phyloP scores from a whole-genome alignment of 2,113 vertebrate species.

The Grallaria varia region DNA sequence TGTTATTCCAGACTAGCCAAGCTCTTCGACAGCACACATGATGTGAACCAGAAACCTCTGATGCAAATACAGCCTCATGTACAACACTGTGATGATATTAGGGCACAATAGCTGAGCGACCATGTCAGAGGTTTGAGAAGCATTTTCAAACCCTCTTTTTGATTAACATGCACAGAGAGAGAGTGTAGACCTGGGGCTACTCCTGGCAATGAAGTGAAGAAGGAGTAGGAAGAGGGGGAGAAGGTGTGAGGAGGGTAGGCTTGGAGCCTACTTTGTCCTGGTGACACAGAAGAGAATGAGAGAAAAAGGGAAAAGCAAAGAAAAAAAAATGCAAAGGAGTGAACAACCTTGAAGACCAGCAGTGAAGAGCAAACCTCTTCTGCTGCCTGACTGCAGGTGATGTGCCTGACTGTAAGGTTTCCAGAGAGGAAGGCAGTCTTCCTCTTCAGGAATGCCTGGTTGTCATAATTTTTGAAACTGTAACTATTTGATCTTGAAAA shows the following conservation, averaged over 20 bases:
- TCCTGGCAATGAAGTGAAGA: neutral
- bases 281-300: neutral
- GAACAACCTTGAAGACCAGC: neutral
- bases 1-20: neutral
- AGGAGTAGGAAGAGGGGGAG: neutral
- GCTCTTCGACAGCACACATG: accelerated
- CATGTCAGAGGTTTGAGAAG: neutral
- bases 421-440: neutral
- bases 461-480: neutral
- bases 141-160: neutral
- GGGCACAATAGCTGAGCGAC: neutral
- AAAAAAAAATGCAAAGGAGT: neutral
- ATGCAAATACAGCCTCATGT: neutral
- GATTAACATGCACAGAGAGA: neutral
- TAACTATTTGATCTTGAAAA: neutral
- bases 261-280: neutral
- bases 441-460: neutral
- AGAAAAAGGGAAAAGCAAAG: neutral
- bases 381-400: neutral
- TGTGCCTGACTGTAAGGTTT: neutral
- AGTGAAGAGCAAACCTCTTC: neutral
- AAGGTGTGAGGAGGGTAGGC: neutral
- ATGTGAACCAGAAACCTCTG: neutral
- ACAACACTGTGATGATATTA: neutral
- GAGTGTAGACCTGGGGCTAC: neutral